Evolutionary conservation across 2,113 vertebrate genomes (phyloP).

Genomic region (Python bivittatus): DNA sequence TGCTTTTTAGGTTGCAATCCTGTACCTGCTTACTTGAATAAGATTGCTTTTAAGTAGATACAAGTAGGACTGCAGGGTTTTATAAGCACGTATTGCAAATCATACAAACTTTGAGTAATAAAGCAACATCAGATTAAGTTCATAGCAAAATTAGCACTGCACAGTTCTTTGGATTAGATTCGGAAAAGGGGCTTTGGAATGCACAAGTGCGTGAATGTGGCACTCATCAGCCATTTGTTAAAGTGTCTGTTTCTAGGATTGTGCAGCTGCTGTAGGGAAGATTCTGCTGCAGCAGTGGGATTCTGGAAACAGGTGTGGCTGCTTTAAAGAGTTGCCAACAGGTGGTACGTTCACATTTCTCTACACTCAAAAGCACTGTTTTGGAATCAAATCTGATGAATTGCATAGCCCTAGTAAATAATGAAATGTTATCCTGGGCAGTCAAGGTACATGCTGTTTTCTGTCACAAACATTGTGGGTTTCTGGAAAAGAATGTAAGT

Average conservation of each 20-base stretch:
- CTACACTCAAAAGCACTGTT: background rate
- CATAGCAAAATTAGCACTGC: background rate
- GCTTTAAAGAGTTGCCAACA: background rate
- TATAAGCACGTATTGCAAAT: background rate
- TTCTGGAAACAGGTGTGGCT: background rate
- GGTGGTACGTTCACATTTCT: background rate
- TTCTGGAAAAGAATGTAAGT: background rate
- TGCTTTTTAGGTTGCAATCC: background rate
- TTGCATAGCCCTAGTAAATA: background rate
- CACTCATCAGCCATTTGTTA: background rate
- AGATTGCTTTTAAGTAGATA: background rate
- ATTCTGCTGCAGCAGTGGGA: background rate
- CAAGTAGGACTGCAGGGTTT: background rate
- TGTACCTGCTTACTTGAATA: background rate
- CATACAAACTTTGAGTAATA: background rate
- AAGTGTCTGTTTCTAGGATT: background rate
- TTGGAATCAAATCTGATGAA: background rate
- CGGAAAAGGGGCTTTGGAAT: background rate
- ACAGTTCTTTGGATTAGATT: background rate
- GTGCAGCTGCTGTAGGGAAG: background rate
- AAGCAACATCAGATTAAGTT: background rate
- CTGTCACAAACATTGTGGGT: too few species aligned
- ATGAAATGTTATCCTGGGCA: too few species aligned
- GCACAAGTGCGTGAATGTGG: background rate
- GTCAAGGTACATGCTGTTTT: background rate